phyloP scores from a whole-genome alignment of 2,113 vertebrate genomes.

The Malurus cyaneus region DNA sequence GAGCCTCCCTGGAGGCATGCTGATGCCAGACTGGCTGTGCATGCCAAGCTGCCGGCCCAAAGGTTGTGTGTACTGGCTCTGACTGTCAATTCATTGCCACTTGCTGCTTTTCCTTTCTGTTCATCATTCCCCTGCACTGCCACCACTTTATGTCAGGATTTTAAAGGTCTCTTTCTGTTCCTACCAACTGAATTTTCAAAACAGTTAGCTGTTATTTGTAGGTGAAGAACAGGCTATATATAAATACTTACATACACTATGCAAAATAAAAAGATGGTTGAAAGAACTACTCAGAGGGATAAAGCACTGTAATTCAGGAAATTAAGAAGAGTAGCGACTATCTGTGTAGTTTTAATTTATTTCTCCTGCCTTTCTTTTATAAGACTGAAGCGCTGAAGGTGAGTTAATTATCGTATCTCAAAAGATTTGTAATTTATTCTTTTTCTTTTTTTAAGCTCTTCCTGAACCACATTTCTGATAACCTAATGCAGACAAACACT shows the following conservation, averaged over 20 bases:
- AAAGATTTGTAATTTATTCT: background rate
- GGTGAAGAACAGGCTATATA: background rate
- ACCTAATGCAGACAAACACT: background rate
- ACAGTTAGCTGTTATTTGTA: background rate
- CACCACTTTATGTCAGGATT: background rate
- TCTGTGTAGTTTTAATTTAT: background rate
- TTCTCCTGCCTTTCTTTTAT: background rate
- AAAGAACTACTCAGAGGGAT: background rate
- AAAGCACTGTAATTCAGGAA: background rate
- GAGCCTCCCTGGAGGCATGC: background rate
- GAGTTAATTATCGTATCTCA: background rate
- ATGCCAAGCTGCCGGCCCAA: background rate
- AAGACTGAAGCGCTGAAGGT: background rate
- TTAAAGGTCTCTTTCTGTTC: background rate
- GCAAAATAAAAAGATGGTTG: background rate
- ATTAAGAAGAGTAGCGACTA: background rate
- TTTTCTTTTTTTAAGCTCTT: background rate
- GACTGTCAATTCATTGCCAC: background rate
- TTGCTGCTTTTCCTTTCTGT: background rate
- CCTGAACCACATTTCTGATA: background rate
- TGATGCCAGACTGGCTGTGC: background rate
- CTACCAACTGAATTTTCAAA: background rate
- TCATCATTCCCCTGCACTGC: background rate
- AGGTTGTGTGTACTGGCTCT: background rate
- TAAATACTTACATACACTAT: background rate